phyloP scores from a whole-genome alignment of 2,113 vertebrate species.

The Mixornis gularis region DNA sequence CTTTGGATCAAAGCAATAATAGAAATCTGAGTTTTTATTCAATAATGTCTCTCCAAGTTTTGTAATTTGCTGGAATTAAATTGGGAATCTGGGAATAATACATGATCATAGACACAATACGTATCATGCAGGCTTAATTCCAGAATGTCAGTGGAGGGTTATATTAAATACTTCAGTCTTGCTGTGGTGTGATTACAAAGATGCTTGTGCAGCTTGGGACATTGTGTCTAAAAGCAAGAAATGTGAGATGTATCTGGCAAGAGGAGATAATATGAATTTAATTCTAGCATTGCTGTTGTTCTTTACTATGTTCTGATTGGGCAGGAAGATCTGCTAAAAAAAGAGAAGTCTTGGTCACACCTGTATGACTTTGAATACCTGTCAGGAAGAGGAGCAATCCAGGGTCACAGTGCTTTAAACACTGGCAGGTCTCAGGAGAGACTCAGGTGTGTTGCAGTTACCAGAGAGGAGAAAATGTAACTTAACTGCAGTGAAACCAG shows the following conservation, averaged over 20 bases:
- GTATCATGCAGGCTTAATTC: not conserved
- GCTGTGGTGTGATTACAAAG: not conserved
- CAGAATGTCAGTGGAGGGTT: not conserved
- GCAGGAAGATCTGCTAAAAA: not conserved
- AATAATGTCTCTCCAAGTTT: constrained; percentile 1
- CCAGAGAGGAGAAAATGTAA: constrained; percentile 19
- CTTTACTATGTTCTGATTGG: constrained; percentile 17
- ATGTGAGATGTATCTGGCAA: constrained; percentile 28
- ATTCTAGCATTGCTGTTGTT: constrained; percentile 13
- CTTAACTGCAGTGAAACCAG: not conserved
- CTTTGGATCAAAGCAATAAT: not conserved
- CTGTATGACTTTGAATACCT: constrained; percentile 1
- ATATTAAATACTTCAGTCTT: constrained; percentile 20
- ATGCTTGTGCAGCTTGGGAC: constrained; percentile 10
- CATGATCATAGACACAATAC: not conserved
- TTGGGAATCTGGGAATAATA: constrained; percentile 24
- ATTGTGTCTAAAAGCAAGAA: constrained; percentile 26
- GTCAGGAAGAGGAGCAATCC: not conserved
- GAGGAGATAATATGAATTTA: constrained; percentile 34
- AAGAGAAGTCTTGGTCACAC: not conserved
- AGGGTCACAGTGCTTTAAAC: constrained; percentile 11
- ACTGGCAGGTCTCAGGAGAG: constrained; percentile 7
- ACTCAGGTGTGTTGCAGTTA: constrained; percentile 18
- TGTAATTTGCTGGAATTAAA: constrained; percentile 5
- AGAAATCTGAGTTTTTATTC: not conserved